phyloP scores from a whole-genome alignment of 2,113 vertebrate genomes.

The Balaenoptera acutorostrata region DNA sequence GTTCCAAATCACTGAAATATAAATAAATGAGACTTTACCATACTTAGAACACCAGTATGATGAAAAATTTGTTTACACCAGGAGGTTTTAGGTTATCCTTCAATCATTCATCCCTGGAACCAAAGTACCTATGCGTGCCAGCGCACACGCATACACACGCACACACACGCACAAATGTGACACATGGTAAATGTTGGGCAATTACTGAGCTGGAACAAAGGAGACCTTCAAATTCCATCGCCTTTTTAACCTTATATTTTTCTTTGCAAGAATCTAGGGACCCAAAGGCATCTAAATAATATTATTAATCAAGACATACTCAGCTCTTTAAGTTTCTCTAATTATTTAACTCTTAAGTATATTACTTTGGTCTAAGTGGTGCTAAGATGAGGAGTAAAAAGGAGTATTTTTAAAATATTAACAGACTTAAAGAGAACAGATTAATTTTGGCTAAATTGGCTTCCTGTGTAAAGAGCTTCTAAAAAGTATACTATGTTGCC shows the following conservation, averaged over 20 bases:
- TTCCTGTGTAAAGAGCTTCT: neutral
- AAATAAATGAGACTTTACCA: conserved; percentile 68
- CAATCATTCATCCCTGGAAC: conserved; percentile 67
- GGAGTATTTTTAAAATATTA: conserved; percentile 4
- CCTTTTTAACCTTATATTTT: conserved; percentile 44
- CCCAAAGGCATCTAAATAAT: neutral
- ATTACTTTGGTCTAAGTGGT: neutral
- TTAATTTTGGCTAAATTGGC: neutral
- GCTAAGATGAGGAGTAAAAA: neutral
- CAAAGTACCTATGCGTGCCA: neutral
- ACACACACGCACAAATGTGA: conserved; percentile 6
- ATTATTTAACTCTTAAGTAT: neutral
- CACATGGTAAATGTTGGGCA: conserved; percentile 64
- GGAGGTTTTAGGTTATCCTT: conserved; percentile 69
- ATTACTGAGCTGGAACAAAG: conserved; percentile 54
- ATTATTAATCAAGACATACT: neutral
- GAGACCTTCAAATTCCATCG: conserved; percentile 29
- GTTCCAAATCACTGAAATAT: conserved; percentile 68
- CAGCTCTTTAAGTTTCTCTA: neutral
- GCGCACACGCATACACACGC: neutral
- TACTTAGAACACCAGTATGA: conserved; percentile 43
- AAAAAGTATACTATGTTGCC: neutral
- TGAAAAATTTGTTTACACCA: conserved; percentile 72
- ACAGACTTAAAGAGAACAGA: neutral
- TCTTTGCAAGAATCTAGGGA: conserved; percentile 4